Evolutionary conservation across 2,797 vertebrate species (phyloP), one percentile per base, ranked within the genome.

Genomic region (Pipistrellus nathusii): DNA sequence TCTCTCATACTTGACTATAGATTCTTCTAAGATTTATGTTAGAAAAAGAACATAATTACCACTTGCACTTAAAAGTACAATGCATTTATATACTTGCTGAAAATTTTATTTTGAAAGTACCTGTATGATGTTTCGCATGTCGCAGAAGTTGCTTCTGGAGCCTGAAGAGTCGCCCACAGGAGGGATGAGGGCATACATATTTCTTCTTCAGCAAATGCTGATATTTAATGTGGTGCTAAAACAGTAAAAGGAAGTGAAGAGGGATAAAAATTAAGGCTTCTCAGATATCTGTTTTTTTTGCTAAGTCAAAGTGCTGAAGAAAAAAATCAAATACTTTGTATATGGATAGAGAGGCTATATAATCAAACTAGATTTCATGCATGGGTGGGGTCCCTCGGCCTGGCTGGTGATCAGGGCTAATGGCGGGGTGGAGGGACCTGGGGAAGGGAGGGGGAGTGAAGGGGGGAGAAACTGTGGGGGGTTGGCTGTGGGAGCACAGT

Each of bases 141-240:
- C 99, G 99, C 57, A 99, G 98, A 85, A 99, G 99, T 98, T 99
- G 99, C 96, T 99, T 99, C 98, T 99, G 99, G 69, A 99, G 99
- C 41, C 99, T 98, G 97, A 99, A 99, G 57, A 99, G 99, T 68
- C 99, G 98, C 92, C 99, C 99, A 21, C 99, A 99, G 38, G 99
- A 99, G 30, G 99, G 99, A 94, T 99, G 99, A 88, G 99, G 99
- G 97, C 99, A 99, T 12, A 99, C 99, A 0, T 99, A 99, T 95
- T 99, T 99, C 98, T 99, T 99, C 98, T 99, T 99, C 97, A 99
- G 98, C 97, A 99, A 98, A 98, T 99, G 99, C 98, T 99, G 99
- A 97, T 99, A 99, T 98, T 99, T 99, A 96, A 99, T 99, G 96
- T 99, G 99, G 97, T 99, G 99, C 99, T 99, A 96, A 72, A 81